Evolutionary conservation across 2,888 invertebrate genomes (phyloP).

Genomic region (Merodon equestris): DNA sequence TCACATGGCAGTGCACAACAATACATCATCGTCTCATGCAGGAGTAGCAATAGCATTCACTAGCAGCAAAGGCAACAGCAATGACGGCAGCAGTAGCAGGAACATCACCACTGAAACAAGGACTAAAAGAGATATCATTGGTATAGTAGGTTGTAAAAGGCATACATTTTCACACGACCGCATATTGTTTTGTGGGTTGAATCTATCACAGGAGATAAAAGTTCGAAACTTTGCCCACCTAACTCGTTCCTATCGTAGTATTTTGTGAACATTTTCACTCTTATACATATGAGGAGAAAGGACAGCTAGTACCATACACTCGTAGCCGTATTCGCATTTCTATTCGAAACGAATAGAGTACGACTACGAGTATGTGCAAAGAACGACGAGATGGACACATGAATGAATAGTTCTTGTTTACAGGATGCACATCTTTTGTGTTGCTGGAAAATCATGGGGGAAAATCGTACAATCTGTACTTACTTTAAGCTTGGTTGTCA

Average conservation of each 20-base stretch:
- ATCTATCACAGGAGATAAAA: constrained; percentile 55
- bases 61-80: constrained; percentile 16
- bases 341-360: constrained; percentile 7
- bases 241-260: constrained; percentile 33
- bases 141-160: constrained; percentile 57
- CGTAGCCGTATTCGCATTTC: not conserved
- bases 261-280: constrained; percentile 35
- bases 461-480: constrained; percentile 56
- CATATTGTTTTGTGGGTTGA: constrained; percentile 58
- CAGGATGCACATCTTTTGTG: constrained; percentile 63
- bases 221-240: constrained; percentile 50
- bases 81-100: constrained; percentile 13
- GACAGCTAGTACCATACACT: no score
- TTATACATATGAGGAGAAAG: not conserved
- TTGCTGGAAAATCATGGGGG: no score
- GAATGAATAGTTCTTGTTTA: constrained; percentile 64
- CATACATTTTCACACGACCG: constrained; percentile 66
- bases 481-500: constrained; percentile 65
- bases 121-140: constrained; percentile 58
- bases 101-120: constrained; percentile 52
- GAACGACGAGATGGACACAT: constrained; percentile 52
- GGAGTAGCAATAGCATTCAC: constrained; percentile 29
- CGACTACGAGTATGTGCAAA: constrained; percentile 6
- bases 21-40: constrained; percentile 66
- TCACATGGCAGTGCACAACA: constrained; percentile 63